Evolutionary conservation across 2,113 vertebrate species (phyloP).

Genomic region (Poeciliopsis retropinna): DNA sequence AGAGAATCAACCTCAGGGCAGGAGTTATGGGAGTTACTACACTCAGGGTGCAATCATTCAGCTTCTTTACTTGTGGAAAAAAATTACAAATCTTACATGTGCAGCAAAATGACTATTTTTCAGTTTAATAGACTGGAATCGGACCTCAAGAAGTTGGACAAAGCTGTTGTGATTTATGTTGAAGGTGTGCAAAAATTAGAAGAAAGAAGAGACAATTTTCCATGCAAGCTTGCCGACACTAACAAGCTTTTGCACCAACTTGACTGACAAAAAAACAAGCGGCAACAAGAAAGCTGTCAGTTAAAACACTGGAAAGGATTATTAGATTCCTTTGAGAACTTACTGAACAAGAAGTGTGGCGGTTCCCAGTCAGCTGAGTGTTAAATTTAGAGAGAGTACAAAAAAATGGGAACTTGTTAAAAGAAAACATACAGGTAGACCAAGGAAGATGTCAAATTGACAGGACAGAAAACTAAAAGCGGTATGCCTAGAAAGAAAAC

Average conservation of each 20-base stretch:
- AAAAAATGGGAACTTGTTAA: background rate
- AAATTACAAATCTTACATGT: too few relatives aligned
- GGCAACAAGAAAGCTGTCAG: constrained; percentile 3
- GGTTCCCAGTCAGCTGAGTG: background rate
- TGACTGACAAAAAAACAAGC: constrained; percentile 3
- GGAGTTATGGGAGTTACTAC: background rate
- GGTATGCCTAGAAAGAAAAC: background rate
- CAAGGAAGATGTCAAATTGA: constrained; percentile 10
- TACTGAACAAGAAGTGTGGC: constrained; percentile 1
- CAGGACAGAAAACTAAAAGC: constrained; percentile 1
- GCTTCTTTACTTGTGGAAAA: background rate
- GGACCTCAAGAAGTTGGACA: background rate
- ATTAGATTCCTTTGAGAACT: constrained; percentile 3
- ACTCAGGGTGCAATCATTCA: background rate
- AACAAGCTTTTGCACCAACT: background rate
- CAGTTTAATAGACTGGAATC: too few relatives aligned
- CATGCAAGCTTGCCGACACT: background rate
- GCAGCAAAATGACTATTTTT: too few relatives aligned
- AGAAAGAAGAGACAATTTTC: background rate
- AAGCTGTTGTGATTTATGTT: background rate
- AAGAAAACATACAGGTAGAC: background rate
- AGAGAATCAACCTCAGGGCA: background rate
- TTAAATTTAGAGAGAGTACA: constrained; percentile 3
- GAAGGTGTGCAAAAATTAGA: background rate
- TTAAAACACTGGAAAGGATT: constrained; percentile 4